Base-by-base conservation (phyloP, 1,140 invertebrate genomes). In the Listronotus bonariensis region DNA sequence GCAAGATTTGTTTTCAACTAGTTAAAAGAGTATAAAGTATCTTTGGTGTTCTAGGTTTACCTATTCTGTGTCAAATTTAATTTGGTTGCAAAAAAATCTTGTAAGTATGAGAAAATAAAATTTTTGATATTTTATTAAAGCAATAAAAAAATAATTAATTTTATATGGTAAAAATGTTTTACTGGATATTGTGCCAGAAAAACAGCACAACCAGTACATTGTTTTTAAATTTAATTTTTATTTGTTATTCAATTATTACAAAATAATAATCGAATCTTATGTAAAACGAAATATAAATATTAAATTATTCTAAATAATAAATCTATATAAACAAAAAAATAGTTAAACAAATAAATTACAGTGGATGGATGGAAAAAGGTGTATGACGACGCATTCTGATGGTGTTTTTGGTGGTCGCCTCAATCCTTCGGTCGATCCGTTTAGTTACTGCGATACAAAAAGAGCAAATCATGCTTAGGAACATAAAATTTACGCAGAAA, bases 201-300 rank as follows among this genome's bases (percentile, higher is more conserved):
- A 59, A 65, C 46, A 65, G 54, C 63, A 65, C 63, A 57, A 65
- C 63, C 54, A 59, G 52, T 52, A 48, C 3, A 8, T 32, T 60
- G 12, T 17, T 61, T 40, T 57, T 36, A 55, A 60, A 53, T 36
- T 65, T 20, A 31, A 41, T 61, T 65, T 70, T 73, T 71, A 70
- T 72, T 64, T 68, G 43, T 46, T 62, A 74, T 76, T 69, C 73
- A 71, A 74, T 74, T 76, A 74, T 76, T 73, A 74, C 73, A 74
- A 72, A 72, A 69, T 74, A 76, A 75, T 69, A 76, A 75, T 69
- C 73, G 73, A 76, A 76, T 71, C 54, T 67, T 67, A 67, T 73
- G 61, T 70, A 66, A 54, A 64, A 64, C 55, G 63, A 65, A 65
- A 65, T 65, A 65, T 65, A 65, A 65, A 56, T 65, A 65, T 65